These are phyloP conservation scores for Osmerus eperlanus DNA, from an alignment of 2,113 vertebrate genomes.

Conservation along the genomic window DNA sequence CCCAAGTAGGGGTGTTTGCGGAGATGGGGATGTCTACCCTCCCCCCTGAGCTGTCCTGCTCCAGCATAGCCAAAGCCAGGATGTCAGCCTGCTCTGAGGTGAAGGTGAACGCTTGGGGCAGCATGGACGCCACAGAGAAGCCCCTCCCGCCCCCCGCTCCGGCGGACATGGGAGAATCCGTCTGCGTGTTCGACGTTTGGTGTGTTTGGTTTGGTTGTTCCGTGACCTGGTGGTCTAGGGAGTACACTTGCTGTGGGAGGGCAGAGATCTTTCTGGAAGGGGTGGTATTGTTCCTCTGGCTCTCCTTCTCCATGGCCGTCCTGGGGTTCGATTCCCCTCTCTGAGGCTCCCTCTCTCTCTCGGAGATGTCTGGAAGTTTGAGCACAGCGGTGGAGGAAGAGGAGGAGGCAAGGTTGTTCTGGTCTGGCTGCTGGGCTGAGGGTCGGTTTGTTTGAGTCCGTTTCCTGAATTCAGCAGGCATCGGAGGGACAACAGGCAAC, in stretches of 20 bases:
- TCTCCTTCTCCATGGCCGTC: conserved; percentile 42
- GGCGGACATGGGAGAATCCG: conserved; percentile 85
- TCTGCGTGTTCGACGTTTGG: conserved; percentile 74
- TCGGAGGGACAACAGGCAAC: conserved; percentile 21
- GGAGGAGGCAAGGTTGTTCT: conserved; percentile 30
- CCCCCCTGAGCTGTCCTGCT: conserved; percentile 83
- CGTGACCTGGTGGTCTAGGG: conserved; percentile 79
- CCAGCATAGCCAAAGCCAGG: conserved; percentile 90
- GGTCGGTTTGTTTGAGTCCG: conserved; percentile 38
- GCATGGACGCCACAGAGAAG: conserved; percentile 96
- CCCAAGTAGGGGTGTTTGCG: conserved; percentile 63
- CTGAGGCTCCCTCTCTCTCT: conserved; percentile 38
- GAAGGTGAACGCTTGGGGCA: conserved; percentile 87
- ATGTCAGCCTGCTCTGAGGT: conserved; percentile 91
- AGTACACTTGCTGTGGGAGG: conserved; percentile 75
- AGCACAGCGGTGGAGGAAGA: conserved; percentile 45
- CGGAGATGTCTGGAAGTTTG: conserved; percentile 42
- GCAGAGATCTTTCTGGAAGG: conserved; percentile 71
- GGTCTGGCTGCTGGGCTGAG: conserved; percentile 37
- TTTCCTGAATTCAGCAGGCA: conserved; percentile 55
- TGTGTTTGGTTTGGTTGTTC: conserved; percentile 52
- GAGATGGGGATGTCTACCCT: conserved; percentile 61
- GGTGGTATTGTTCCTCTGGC: conserved; percentile 62
- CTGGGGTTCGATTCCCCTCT: conserved; percentile 37
- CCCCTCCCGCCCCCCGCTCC: conserved; percentile 82